Conservation (phyloP, 1,140 invertebrate genomes). For the Pseudomyrmex pallidus region DNA sequence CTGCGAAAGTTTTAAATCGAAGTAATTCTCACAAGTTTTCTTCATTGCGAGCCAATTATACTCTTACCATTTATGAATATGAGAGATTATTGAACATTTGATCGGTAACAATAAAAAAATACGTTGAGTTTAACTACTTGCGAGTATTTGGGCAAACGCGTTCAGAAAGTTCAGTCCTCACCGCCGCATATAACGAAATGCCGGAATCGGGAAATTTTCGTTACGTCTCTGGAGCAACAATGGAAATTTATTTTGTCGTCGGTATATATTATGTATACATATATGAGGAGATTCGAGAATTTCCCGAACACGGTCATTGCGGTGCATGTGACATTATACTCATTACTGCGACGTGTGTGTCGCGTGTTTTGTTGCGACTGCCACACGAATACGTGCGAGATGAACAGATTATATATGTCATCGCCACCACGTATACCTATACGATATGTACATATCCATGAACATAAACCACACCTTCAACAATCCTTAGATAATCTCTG, state of each 20-base stretch:
- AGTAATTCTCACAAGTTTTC: neutral
- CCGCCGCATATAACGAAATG: slow-evolving; percentile 19
- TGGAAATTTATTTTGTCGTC: slow-evolving; percentile 33
- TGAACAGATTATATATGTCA: slow-evolving; percentile 41
- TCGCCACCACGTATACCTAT: slow-evolving; percentile 51
- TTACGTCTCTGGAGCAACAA: neutral
- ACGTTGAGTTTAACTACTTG: neutral
- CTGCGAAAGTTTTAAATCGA: no score
- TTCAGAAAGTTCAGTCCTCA: slow-evolving; percentile 14
- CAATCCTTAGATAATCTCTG: slow-evolving; percentile 66
- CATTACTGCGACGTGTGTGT: slow-evolving; percentile 36
- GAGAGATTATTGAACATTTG: no score
- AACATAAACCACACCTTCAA: slow-evolving; percentile 47
- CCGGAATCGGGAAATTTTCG: slow-evolving; percentile 37
- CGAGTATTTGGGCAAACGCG: slow-evolving; percentile 39
- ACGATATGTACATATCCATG: slow-evolving; percentile 58
- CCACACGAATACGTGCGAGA: slow-evolving; percentile 30
- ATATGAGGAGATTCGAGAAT: slow-evolving; percentile 1
- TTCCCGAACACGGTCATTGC: slow-evolving; percentile 17
- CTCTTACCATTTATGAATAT: no score
- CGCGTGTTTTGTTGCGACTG: slow-evolving; percentile 29
- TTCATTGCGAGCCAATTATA: neutral
- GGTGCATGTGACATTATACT: slow-evolving; percentile 46
- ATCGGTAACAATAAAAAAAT: neutral
- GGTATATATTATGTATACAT: no score